A percentile compares a stretch with the other conserved stretches of the same genome.
Conservation (phyloP, 2,888 invertebrate genomes). For the Catotricha subobsoleta region DNA sequence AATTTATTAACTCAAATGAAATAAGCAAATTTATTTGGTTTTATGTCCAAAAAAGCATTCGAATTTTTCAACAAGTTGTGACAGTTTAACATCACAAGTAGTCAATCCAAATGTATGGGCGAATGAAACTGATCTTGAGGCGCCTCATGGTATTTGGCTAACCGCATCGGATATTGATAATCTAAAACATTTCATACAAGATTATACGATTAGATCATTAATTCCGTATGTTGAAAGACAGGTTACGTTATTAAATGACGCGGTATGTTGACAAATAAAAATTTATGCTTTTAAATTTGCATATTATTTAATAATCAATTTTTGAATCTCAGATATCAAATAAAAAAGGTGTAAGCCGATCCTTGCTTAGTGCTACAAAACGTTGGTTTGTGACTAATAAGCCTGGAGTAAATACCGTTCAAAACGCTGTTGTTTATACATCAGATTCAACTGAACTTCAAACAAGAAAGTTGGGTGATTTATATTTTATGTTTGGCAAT, state of each 20-base stretch:
- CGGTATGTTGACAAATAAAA: slow-evolving; percentile 31
- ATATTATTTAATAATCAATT: too few species aligned
- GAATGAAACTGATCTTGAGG: slow-evolving; percentile 35
- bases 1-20: not conserved
- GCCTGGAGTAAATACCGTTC: slow-evolving; percentile 49
- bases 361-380: slow-evolving; percentile 84
- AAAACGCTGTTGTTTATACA: slow-evolving; percentile 67
- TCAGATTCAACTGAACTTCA: slow-evolving; percentile 81
- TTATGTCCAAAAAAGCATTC: too few species aligned
- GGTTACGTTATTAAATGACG: slow-evolving; percentile 60
- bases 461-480: slow-evolving; percentile 77
- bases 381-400: slow-evolving; percentile 88
- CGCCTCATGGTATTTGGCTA: slow-evolving; percentile 52
- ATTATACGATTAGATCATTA: slow-evolving; percentile 70
- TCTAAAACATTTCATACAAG: slow-evolving; percentile 65
- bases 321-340: slow-evolving; percentile 42
- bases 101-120: slow-evolving; percentile 39
- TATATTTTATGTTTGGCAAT: slow-evolving; percentile 91
- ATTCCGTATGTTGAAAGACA: slow-evolving; percentile 85
- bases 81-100: slow-evolving; percentile 34
- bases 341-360: slow-evolving; percentile 83
- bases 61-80: slow-evolving; percentile 34
- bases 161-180: slow-evolving; percentile 70
- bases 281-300: not conserved
- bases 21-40: too few species aligned